A percentile compares a stretch with the other conserved stretches of the same genome.
These are phyloP conservation scores for Dyspetes luteomarginatus DNA, from an alignment of 2,888 invertebrate genomes.

Conservation along the genomic window DNA sequence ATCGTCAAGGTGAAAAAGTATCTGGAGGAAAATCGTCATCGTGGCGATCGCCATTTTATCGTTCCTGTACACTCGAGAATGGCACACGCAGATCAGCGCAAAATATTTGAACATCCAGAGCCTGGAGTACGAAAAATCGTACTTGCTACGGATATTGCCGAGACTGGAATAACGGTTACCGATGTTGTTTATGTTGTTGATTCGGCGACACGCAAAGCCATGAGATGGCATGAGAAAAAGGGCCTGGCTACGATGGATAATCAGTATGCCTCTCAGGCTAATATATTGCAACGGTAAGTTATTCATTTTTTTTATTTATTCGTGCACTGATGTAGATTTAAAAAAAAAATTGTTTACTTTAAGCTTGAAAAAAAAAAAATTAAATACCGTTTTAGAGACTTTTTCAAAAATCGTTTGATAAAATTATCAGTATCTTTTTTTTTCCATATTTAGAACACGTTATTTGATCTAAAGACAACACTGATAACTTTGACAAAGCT, in stretches of 20 bases:
- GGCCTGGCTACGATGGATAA: constrained; percentile 84
- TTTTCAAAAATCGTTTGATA: neutral
- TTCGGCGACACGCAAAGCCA: constrained; percentile 86
- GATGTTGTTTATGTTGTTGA: constrained; percentile 90
- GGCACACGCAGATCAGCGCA: constrained; percentile 74
- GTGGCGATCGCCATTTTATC: constrained; percentile 80
- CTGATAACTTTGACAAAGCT: no score
- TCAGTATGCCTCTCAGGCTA: constrained; percentile 87
- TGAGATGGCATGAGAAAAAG: constrained; percentile 85
- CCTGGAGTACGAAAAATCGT: constrained; percentile 87
- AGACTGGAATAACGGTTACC: constrained; percentile 90
- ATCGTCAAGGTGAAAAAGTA: constrained; percentile 85
- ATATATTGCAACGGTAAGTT: constrained; percentile 85
- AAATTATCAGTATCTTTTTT: neutral
- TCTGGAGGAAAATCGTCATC: constrained; percentile 81
- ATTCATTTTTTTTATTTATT: neutral
- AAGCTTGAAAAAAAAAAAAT: no score
- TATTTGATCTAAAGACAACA: no score
- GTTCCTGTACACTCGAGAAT: constrained; percentile 86
- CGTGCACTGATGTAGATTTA: no score
- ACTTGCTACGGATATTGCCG: constrained; percentile 89
- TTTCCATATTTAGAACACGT: neutral
- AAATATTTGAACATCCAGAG: constrained; percentile 80
- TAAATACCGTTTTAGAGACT: no score
- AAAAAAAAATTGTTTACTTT: no score